A percentile compares a stretch with the other conserved stretches of the same genome.
These are phyloP conservation scores for Cryptus armator DNA, from an alignment of 2,888 invertebrate genomes.

Conservation along the genomic window DNA sequence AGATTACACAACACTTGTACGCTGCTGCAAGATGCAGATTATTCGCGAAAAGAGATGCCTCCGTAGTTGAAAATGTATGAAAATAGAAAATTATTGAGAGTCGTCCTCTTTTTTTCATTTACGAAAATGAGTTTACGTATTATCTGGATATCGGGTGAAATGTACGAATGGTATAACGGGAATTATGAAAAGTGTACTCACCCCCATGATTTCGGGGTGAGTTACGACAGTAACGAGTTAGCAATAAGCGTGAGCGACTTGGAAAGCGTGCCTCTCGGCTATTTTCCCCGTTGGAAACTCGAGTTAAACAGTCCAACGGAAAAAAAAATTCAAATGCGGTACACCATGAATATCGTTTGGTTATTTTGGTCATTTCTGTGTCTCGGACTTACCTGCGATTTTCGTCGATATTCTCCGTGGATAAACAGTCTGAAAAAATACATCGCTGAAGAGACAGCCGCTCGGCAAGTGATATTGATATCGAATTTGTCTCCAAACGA, in stretches of 20 bases:
- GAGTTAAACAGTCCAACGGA: conserved; percentile 3
- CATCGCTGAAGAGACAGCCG: neutral
- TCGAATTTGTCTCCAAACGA: conserved; percentile 5
- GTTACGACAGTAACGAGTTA: neutral
- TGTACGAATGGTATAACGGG: neutral
- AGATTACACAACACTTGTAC: neutral
- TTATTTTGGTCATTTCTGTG: neutral
- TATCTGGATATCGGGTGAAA: neutral
- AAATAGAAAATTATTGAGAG: too few relatives aligned
- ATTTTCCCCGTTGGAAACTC: neutral
- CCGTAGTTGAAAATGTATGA: too few relatives aligned
- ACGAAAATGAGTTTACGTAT: neutral
- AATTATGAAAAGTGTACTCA: conserved; percentile 1
- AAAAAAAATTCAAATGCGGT: neutral
- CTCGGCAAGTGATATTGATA: conserved; percentile 25
- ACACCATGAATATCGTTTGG: conserved; percentile 18
- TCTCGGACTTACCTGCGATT: neutral
- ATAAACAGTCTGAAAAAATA: conserved; percentile 12
- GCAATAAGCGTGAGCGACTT: conserved; percentile 26
- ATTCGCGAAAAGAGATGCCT: neutral
- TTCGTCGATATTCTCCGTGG: conserved; percentile 3
- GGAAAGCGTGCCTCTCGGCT: neutral
- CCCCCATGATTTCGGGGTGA: neutral
- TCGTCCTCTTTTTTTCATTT: neutral
- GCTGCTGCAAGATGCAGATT: neutral